Base-by-base conservation (phyloP, 2,113 vertebrate species). In the Melanerpes formicivorus region DNA sequence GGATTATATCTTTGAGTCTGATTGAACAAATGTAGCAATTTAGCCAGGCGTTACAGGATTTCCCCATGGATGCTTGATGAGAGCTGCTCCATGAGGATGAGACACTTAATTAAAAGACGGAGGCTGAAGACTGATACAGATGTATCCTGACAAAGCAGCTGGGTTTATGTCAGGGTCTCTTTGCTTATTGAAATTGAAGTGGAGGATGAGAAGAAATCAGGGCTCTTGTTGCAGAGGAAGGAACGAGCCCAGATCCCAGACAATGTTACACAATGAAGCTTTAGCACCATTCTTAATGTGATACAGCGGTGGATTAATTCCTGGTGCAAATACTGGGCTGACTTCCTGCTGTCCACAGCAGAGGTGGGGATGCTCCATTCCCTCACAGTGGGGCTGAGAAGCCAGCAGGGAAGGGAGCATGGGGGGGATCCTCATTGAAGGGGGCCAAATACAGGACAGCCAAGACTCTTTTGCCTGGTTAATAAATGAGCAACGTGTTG, bases 1-100 rank as follows among this genome's bases (percentile, higher is more conserved):
- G 82, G 80, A 73, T 93, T 87, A 37, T 86, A 91, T 93, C 82
- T 94, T 85, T 62, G 89, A 89, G 84, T 95, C 82, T 92, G 94
- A 92, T 93, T 96, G 91, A 95, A 93, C 94, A 96, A 96, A 96
- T 93, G 90, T 81, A 95, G 90, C 71, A 88, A 95, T 95, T 96
- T 94, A 95, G 55, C 93, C 93, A 96, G 94, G 95, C 95, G 32
- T 96, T 96, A 91, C 85, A 80, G 95, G 90, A 93, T 96, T 94
- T 96, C 94, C 95, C 95, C 11, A 4, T 60, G 91, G 94, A 91
- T 89, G 87, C 82, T 34, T 66, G 95, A 95, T 63, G 91, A 93
- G 82, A 91, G 85, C 88, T 52, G 80, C 58, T 95, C 80, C 55
- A 10, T 2, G 55, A 92, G 87, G 55, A 93, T 69, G 84, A 94